Percentiles rank a stretch among this genome's conserved stretches.
Conservation (phyloP, 1,140 invertebrate genomes). For the Rhyzopertha dominica region DNA sequence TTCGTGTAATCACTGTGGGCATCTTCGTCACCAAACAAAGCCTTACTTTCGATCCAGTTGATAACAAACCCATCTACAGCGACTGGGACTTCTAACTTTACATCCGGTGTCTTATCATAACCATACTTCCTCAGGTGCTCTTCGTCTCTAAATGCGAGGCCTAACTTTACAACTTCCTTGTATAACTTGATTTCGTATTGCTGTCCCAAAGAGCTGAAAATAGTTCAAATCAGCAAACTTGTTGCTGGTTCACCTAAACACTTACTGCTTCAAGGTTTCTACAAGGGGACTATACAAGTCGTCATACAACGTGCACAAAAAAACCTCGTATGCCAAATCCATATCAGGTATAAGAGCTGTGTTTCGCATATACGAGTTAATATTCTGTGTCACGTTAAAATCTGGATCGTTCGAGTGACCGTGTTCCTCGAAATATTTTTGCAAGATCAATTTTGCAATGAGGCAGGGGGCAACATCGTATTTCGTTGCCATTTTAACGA, state of each 20-base stretch:
- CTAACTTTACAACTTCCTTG: conserved; percentile 52
- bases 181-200: conserved; percentile 71
- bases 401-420: conserved; percentile 16
- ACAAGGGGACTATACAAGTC: conserved; percentile 71
- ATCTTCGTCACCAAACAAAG: conserved; percentile 81
- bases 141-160: conserved; percentile 74
- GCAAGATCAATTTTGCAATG: conserved; percentile 60
- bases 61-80: conserved; percentile 79
- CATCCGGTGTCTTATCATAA: conserved; percentile 93
- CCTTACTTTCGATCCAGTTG: conserved; percentile 97
- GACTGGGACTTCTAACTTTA: conserved; percentile 86
- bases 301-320: conserved; percentile 64
- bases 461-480: conserved; percentile 57
- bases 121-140: conserved; percentile 72
- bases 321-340: conserved; percentile 67
- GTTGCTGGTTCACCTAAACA: conserved; percentile 20
- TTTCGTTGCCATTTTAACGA: conserved; percentile 54
- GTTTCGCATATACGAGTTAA: conserved; percentile 64
- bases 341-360: conserved; percentile 65
- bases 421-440: conserved; percentile 50
- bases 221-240: conserved; percentile 13
- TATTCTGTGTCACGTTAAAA: conserved; percentile 27
- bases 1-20: conserved; percentile 79
- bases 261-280: conserved; percentile 68
- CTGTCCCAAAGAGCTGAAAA: conserved; percentile 61